These are phyloP conservation scores for Drosophila insularis DNA, from an alignment of 1,140 invertebrate genomes.

Conservation along the genomic window DNA sequence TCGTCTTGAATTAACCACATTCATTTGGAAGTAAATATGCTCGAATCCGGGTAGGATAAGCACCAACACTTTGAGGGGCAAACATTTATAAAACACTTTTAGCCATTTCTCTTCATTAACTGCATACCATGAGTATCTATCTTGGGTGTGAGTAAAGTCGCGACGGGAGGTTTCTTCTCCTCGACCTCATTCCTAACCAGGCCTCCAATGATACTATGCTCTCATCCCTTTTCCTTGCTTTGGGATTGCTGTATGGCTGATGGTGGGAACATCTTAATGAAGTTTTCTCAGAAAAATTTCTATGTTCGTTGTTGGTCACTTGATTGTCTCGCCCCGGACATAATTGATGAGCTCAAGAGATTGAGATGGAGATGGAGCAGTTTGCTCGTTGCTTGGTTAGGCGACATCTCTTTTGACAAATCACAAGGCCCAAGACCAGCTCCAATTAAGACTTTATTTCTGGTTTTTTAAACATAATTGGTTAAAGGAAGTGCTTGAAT, in stretches of 20 bases:
- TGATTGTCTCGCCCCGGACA: constrained; percentile 47
- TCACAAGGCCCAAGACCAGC: constrained; percentile 43
- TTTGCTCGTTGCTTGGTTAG: not conserved
- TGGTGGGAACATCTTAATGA: constrained; percentile 46
- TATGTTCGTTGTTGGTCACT: constrained; percentile 44
- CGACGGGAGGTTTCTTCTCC: not conserved
- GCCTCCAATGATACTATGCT: not conserved
- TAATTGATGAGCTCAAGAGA: constrained; percentile 55
- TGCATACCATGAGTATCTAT: constrained; percentile 29
- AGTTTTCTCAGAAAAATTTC: constrained; percentile 55
- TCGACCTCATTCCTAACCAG: not conserved
- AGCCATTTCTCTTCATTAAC: constrained; percentile 76
- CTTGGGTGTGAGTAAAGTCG: constrained; percentile 1
- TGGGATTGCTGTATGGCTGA: not conserved
- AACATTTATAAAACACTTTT: constrained; percentile 75
- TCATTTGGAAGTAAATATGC: not conserved
- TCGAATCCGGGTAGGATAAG: not conserved
- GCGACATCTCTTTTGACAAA: constrained; percentile 60
- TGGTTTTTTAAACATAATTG: constrained; percentile 19
- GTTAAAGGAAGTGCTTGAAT: constrained; percentile 1
- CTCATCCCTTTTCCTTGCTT: constrained; percentile 17
- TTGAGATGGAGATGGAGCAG: constrained; percentile 3
- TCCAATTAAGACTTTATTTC: constrained; percentile 38
- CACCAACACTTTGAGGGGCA: constrained; percentile 28
- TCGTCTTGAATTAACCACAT: too few species aligned